Evolutionary conservation across 1,140 invertebrate genomes (phyloP).

Genomic region (Chelonus insularis): DNA sequence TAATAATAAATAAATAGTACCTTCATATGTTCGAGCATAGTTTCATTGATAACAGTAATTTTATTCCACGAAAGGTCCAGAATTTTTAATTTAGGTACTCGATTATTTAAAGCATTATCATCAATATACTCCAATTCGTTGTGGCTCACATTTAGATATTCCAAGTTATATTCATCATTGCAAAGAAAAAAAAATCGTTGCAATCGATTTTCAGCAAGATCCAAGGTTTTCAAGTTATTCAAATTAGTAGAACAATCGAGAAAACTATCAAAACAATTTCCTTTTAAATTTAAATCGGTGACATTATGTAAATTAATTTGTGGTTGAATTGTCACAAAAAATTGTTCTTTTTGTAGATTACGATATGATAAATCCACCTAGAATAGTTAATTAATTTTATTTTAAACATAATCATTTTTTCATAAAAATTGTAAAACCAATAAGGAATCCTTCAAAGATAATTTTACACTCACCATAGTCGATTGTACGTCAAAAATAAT

Average conservation of each 20-base stretch:
- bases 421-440: neutral
- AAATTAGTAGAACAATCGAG: conserved; percentile 54
- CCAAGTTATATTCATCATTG: conserved; percentile 48
- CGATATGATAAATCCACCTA: conserved; percentile 49
- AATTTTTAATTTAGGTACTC: conserved; percentile 46
- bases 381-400: conserved; percentile 18
- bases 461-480: conserved; percentile 10
- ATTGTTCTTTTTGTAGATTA: conserved; percentile 47
- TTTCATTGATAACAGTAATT: conserved; percentile 50
- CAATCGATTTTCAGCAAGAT: conserved; percentile 53
- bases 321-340: conserved; percentile 47
- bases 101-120: conserved; percentile 49
- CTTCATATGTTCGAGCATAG: conserved; percentile 54
- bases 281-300: conserved; percentile 47
- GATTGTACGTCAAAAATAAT: neutral
- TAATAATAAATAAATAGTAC: conserved; percentile 32
- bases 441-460: neutral
- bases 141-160: conserved; percentile 50
- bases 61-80: conserved; percentile 53
- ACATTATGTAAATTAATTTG: conserved; percentile 41
- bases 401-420: neutral
- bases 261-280: conserved; percentile 54
- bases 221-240: conserved; percentile 39
- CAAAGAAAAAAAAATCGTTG: conserved; percentile 54
- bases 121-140: conserved; percentile 53